Percentiles rank a stretch among this genome's conserved stretches.
Conservation (phyloP, 2,888 invertebrate species). For the Hirtodrosophila trivittata region DNA sequence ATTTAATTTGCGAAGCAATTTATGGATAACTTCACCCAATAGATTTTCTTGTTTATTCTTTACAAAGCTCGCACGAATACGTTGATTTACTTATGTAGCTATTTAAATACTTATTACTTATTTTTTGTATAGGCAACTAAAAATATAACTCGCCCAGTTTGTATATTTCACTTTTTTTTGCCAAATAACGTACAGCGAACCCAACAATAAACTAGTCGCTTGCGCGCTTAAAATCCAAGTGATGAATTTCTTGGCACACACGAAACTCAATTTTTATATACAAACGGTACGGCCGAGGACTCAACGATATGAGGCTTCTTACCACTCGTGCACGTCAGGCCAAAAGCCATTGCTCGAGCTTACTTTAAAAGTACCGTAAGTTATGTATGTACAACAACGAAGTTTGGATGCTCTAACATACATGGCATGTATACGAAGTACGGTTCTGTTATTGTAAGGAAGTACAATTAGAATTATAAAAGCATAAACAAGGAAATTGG, state of each 20-base stretch:
- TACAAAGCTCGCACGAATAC: no score
- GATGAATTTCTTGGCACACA: conserved; percentile 79
- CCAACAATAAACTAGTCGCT: conserved; percentile 74
- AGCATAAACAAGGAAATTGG: no score
- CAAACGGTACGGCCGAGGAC: conserved; percentile 38
- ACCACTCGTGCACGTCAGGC: conserved; percentile 55
- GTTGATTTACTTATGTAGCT: no score
- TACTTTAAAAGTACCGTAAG: no score
- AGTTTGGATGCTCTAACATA: conserved; percentile 38
- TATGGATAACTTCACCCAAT: no score
- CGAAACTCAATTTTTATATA: conserved; percentile 81
- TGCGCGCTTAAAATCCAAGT: conserved; percentile 81
- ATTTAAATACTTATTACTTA: no score
- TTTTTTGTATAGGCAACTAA: conserved; percentile 45
- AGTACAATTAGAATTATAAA: no score
- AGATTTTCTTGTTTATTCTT: no score
- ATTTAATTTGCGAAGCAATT: no score
- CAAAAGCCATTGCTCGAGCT: conserved; percentile 23
- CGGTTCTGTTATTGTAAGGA: no score
- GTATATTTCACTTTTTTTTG: conserved; percentile 7
- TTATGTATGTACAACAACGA: conserved; percentile 1
- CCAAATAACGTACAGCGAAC: conserved; percentile 13
- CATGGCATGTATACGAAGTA: no score
- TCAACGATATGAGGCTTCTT: conserved; percentile 44
- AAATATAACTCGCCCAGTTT: conserved; percentile 12